Evolutionary conservation across 2,113 vertebrate genomes (phyloP).

Genomic region (Phocoena phocoena): DNA sequence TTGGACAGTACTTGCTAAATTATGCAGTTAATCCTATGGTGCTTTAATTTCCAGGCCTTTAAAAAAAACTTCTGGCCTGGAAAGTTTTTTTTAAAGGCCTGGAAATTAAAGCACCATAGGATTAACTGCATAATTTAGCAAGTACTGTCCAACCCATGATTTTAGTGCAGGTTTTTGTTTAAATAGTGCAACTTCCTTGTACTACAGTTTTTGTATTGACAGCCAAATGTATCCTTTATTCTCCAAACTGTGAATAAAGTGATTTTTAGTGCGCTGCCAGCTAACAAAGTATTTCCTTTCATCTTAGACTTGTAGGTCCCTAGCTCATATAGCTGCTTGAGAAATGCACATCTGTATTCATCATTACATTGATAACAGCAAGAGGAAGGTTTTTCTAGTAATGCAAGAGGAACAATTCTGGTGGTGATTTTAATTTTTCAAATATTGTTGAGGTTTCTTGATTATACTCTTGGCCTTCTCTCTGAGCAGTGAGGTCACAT

Average conservation of each 20-base stretch:
- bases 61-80: neutral
- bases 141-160: neutral
- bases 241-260: constrained; percentile 41
- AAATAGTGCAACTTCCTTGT: neutral
- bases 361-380: neutral
- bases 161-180: constrained; percentile 6
- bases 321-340: neutral
- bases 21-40: constrained; percentile 22
- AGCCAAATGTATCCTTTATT: constrained; percentile 13
- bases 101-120: constrained; percentile 52
- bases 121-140: neutral
- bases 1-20: neutral
- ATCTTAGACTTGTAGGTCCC: neutral
- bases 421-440: neutral
- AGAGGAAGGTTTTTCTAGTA: neutral
- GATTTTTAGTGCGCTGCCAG: neutral
- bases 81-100: constrained; percentile 36
- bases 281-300: neutral
- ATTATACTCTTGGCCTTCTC: neutral
- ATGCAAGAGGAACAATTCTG: neutral
- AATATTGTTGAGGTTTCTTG: neutral
- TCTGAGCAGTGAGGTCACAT: neutral
- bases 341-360: neutral
- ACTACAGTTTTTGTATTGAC: constrained; percentile 33
- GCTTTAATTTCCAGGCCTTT: constrained; percentile 55